These are phyloP conservation scores for Rhadinocentrus ornatus DNA, from an alignment of 2,797 vertebrate genomes.

Conservation along the genomic window DNA sequence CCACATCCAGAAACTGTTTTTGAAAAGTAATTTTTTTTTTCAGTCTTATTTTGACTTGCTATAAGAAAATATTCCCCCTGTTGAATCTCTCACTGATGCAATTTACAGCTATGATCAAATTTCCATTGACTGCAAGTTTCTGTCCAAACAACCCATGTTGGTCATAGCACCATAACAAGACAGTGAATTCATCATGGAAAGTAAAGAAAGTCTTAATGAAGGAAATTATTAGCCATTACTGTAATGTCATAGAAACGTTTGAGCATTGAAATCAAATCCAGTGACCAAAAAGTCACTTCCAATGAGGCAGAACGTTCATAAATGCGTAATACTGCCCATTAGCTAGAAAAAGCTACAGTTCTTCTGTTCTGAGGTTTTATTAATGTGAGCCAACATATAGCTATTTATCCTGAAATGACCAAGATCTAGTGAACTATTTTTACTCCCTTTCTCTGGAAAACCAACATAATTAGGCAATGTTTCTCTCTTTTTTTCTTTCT, in stretches of 20 bases:
- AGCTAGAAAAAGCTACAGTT: conserved; percentile 50
- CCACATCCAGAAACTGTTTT: background rate
- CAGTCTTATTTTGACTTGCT: conserved; percentile 6
- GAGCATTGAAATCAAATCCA: conserved; percentile 45
- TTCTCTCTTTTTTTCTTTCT: conserved; percentile 20
- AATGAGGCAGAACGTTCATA: conserved; percentile 74
- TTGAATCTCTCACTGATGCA: conserved; percentile 3
- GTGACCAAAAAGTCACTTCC: conserved; percentile 64
- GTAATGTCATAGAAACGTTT: conserved; percentile 43
- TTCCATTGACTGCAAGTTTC: conserved; percentile 30
- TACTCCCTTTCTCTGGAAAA: conserved; percentile 51
- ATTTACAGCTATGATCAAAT: conserved; percentile 10
- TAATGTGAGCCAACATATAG: conserved; percentile 59
- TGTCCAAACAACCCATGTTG: conserved; percentile 2
- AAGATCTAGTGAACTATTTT: conserved; percentile 64
- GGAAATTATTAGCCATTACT: conserved; percentile 60
- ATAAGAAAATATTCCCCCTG: conserved; percentile 8
- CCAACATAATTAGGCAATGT: conserved; percentile 53
- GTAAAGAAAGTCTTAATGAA: conserved; percentile 39
- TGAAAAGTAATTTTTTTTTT: background rate
- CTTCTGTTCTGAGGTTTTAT: conserved; percentile 62
- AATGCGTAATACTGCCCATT: conserved; percentile 60
- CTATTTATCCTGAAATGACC: conserved; percentile 60
- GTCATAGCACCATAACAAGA: conserved; percentile 40
- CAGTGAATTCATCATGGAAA: conserved; percentile 50